A percentile compares a stretch with the other conserved stretches of the same genome.
Evolutionary conservation across 2,113 vertebrate genomes (phyloP).

Genomic region (Thinocorus orbignyianus): DNA sequence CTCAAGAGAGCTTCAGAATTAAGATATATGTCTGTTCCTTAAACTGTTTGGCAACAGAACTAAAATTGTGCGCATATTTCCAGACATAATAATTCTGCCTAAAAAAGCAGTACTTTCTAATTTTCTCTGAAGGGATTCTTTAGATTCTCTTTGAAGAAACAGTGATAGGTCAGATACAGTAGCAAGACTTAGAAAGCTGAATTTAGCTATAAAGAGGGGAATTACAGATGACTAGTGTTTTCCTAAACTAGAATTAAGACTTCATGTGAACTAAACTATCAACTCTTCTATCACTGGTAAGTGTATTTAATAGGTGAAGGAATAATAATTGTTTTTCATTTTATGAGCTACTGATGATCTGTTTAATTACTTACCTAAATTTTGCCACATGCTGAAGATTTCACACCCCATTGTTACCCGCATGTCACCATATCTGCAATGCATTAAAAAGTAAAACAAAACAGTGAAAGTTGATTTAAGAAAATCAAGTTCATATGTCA

Average conservation of each 20-base stretch:
- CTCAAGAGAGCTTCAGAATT: constrained; percentile 11
- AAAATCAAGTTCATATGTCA: neutral
- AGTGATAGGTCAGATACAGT: neutral
- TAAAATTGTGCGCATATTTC: neutral
- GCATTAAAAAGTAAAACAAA: constrained; percentile 26
- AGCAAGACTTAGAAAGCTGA: neutral
- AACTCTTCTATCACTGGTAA: neutral
- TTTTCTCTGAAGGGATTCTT: neutral
- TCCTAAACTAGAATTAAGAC: neutral
- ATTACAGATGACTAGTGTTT: neutral
- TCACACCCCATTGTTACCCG: constrained; percentile 99
- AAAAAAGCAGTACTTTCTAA: neutral
- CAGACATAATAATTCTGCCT: neutral
- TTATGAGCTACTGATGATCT: neutral
- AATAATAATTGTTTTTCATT: neutral
- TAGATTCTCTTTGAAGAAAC: neutral
- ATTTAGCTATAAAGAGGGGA: neutral
- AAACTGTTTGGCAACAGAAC: neutral
- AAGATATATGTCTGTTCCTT: neutral
- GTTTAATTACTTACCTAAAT: constrained; percentile 83
- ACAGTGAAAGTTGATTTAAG: neutral
- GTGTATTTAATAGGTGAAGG: neutral
- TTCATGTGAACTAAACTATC: neutral
- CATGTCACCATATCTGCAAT: constrained; percentile 95
- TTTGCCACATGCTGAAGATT: constrained; percentile 99